These are phyloP conservation scores for Diabrotica undecimpunctata DNA, from an alignment of 1,140 invertebrate species.

Conservation along the genomic window DNA sequence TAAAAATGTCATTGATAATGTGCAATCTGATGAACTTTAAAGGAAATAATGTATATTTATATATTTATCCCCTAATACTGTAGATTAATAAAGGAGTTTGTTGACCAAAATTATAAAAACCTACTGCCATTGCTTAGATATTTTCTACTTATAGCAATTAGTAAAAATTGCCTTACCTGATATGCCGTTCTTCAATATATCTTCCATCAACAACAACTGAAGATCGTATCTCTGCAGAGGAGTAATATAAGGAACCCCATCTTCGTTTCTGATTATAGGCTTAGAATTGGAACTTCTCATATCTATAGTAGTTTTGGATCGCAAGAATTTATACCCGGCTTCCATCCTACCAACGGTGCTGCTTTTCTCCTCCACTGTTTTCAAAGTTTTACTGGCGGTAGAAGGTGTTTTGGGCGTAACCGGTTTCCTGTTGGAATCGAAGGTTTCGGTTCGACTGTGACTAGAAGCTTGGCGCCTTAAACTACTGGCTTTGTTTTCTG, in stretches of 20 bases:
- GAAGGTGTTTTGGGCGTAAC: not conserved
- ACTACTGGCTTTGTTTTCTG: conserved; percentile 30
- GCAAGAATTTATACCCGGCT: conserved; percentile 40
- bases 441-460: conserved; percentile 14
- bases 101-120: no score
- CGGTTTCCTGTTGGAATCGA: conserved; percentile 1
- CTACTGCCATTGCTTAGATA: no score
- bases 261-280: conserved; percentile 47
- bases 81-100: no score
- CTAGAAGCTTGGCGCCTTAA: conserved; percentile 31
- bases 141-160: no score
- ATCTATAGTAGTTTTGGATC: conserved; percentile 54
- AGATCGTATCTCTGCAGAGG: conserved; percentile 79
- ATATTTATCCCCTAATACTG: no score
- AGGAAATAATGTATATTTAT: no score
- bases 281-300: conserved; percentile 43
- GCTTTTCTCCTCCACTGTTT: conserved; percentile 21
- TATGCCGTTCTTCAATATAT: conserved; percentile 72
- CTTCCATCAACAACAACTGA: conserved; percentile 75
- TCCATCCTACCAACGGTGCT: conserved; percentile 20
- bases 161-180: conserved; percentile 50
- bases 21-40: no score
- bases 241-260: conserved; percentile 68
- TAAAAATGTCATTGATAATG: no score
- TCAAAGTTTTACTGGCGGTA: conserved; percentile 8